A percentile compares a stretch with the other conserved stretches of the same genome.
Evolutionary conservation across 2,797 vertebrate species (phyloP).

Genomic region (Dromococcyx pavoninus): DNA sequence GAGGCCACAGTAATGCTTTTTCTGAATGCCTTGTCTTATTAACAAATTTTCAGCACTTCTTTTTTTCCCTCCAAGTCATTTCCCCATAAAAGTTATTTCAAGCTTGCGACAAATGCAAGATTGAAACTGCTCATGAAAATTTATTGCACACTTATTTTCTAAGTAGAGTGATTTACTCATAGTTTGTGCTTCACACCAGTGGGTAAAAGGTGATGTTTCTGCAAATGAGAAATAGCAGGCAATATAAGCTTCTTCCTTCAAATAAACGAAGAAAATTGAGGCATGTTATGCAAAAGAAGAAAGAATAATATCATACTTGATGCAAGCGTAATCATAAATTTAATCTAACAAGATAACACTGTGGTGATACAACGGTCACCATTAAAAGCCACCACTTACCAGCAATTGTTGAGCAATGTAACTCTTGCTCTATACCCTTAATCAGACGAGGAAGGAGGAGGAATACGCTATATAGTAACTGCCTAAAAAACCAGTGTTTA

Average conservation of each 20-base stretch:
- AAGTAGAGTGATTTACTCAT: neutral
- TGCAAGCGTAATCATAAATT: neutral
- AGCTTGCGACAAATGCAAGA: neutral
- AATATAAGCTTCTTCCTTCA: neutral
- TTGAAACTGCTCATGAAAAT: constrained; percentile 7
- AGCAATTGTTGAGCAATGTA: neutral
- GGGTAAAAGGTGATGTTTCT: constrained; percentile 34
- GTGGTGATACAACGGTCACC: neutral
- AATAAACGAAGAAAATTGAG: neutral
- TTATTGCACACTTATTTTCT: constrained; percentile 27
- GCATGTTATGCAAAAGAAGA: neutral
- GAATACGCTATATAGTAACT: neutral
- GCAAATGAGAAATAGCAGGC: constrained; percentile 13
- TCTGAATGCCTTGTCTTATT: neutral
- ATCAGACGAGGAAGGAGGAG: neutral
- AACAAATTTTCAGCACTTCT: neutral
- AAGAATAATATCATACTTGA: neutral
- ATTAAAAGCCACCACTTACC: neutral
- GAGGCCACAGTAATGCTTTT: neutral
- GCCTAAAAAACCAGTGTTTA: neutral
- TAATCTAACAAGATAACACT: neutral
- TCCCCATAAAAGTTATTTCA: neutral
- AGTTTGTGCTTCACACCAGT: neutral
- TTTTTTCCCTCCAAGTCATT: neutral
- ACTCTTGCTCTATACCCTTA: neutral